phyloP scores from a whole-genome alignment of 2,888 invertebrate genomes.

The Catocala sponsa region DNA sequence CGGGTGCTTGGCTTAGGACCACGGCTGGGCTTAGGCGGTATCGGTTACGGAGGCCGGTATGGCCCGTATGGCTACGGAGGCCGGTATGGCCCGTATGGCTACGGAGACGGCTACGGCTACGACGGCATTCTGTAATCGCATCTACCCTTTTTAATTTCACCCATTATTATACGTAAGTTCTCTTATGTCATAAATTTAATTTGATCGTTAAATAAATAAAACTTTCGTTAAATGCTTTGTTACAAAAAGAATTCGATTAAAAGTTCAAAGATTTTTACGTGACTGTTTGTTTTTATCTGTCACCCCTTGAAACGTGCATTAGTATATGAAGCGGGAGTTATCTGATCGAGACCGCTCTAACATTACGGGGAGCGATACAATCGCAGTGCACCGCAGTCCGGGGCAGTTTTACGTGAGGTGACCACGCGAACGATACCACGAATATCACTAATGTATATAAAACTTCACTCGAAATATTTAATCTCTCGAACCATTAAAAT shows the following conservation, averaged over 20 bases:
- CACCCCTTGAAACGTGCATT: slow-evolving; percentile 13
- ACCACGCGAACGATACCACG: slow-evolving; percentile 5
- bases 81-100: neutral
- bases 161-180: neutral
- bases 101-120: slow-evolving; percentile 12
- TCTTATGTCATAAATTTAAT: too few species aligned
- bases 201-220: too few species aligned
- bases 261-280: neutral
- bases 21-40: slow-evolving; percentile 9
- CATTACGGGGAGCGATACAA: slow-evolving; percentile 20
- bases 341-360: slow-evolving; percentile 13
- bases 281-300: slow-evolving; percentile 27
- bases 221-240: too few species aligned
- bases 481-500: too few species aligned
- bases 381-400: slow-evolving; percentile 7
- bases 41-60: slow-evolving; percentile 3
- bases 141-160: too few species aligned
- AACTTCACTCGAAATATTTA: neutral
- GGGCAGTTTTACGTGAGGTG: slow-evolving; percentile 2
- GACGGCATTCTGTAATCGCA: neutral
- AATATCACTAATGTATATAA: neutral
- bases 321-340: too few species aligned
- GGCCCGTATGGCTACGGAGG: slow-evolving; percentile 7
- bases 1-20: slow-evolving; percentile 4
- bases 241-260: too few species aligned